Base-by-base conservation (phyloP, 53 echinoderm and acorn worm species). In the Echinometra lucunter region DNA sequence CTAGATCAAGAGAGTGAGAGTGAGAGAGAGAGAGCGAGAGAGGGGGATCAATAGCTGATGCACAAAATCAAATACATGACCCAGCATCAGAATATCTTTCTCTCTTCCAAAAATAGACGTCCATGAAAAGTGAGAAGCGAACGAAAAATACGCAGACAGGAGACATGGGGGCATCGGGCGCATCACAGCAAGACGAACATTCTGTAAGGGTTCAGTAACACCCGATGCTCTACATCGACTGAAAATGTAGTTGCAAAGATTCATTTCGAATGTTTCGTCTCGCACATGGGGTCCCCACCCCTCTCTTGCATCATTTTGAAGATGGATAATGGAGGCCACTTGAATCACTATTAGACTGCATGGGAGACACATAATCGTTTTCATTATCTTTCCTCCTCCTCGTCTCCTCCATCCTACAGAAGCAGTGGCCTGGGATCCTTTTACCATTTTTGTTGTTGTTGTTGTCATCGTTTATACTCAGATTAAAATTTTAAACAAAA, bases 191-290 rank as follows among this genome's bases (percentile, higher is more conserved):
- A n/a, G 49, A 15, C 25, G n/a, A 85, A 85, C 30, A 85, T 85
- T 85, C n/a, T 53, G 30, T 27, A 85, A 45, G 85, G 85, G 85
- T 85, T 85, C 49, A 85, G 49, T 49, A 49, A 85, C 85, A 85
- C 28, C 53, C 85, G 4, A 4, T 49, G 85, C 17, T 49, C 85
- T 3, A 49, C 85, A 49, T 85, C 47, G 27, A 45, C 47, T 85
- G 49, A 85, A 85, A 85, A 63, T 9, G 18, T 85, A 85, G 27
- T 85, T 85, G 45, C 49, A 85, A 49, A 45, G 13, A 85, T 85
- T 49, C 85, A 85, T 85, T 85, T 47, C 28, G 11, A 45, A 85
- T 49, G 15, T 85, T 12, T 28, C 28, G 37, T 42, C 42, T 28
- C 12, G 81, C 18, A 21, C 49, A 85, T 30, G 85, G n/a, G 85